Conservation (phyloP, 1,140 invertebrate genomes). For the Penaeus indicus region DNA sequence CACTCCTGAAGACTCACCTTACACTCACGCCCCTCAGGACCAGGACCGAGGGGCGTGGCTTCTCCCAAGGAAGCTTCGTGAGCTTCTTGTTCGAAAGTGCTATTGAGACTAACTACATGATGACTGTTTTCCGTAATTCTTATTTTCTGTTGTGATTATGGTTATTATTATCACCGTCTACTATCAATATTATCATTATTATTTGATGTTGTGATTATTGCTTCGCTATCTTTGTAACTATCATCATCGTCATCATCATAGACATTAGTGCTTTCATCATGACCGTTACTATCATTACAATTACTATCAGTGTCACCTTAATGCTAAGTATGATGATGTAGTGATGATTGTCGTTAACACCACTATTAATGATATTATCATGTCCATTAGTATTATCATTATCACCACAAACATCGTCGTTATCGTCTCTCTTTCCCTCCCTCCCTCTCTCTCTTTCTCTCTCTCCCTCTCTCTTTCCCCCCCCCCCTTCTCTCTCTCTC, state of each 20-base stretch:
- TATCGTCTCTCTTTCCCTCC: no score
- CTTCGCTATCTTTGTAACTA: not conserved
- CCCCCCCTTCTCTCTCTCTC: no score
- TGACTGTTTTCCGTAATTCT: not conserved
- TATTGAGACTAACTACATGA: not conserved
- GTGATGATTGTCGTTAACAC: not conserved
- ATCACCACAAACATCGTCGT: not conserved
- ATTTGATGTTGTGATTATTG: not conserved
- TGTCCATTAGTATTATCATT: not conserved
- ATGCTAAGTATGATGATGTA: no score
- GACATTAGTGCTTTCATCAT: not conserved
- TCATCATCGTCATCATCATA: slow-evolving; percentile 2
- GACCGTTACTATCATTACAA: not conserved
- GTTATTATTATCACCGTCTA: not conserved
- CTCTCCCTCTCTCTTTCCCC: no score
- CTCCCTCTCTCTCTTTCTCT: no score
- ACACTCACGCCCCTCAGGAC: no score
- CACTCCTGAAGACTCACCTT: no score
- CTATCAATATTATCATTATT: not conserved
- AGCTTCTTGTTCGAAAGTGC: not conserved
- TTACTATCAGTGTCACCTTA: not conserved
- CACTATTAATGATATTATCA: not conserved
- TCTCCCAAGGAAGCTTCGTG: no score
- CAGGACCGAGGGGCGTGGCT: no score
- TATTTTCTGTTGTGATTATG: not conserved